Evolutionary conservation across 1,140 invertebrate genomes (phyloP).

Genomic region (Zaprionus ghesquierei): DNA sequence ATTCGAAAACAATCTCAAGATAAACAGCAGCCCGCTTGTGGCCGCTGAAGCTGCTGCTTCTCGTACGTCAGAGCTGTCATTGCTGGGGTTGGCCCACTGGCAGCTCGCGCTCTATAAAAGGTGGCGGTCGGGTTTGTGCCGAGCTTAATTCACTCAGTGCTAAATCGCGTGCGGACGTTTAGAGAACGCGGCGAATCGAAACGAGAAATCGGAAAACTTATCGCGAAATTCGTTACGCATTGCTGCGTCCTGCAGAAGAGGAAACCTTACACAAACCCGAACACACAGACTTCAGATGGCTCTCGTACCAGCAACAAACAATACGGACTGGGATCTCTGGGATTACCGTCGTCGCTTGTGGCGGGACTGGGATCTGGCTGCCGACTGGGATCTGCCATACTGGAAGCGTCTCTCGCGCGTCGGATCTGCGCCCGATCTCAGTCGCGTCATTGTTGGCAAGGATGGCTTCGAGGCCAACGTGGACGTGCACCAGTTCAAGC

Average conservation of each 20-base stretch:
- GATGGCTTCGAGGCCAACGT: constrained; percentile 86
- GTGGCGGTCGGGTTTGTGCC: constrained; percentile 41
- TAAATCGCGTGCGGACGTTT: constrained; percentile 75
- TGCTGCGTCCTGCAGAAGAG: constrained; percentile 59
- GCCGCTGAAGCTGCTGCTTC: background rate
- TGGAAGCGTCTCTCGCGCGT: constrained; percentile 77
- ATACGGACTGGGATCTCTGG: constrained; percentile 80
- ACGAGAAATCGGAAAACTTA: constrained; percentile 41
- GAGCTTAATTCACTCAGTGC: constrained; percentile 79
- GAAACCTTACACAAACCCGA: background rate
- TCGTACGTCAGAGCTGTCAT: constrained; percentile 63
- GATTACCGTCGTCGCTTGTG: constrained; percentile 78
- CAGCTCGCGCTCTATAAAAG: constrained; percentile 69
- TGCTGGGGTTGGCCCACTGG: constrained; percentile 53
- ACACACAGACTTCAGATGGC: constrained; percentile 54
- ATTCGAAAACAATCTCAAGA: constrained; percentile 49
- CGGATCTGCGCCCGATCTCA: constrained; percentile 75
- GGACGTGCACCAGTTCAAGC: constrained; percentile 89
- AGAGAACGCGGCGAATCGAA: constrained; percentile 59
- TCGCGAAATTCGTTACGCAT: constrained; percentile 34
- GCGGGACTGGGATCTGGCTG: constrained; percentile 77
- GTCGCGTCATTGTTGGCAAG: constrained; percentile 83
- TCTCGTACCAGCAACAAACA: constrained; percentile 69
- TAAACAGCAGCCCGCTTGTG: constrained; percentile 52
- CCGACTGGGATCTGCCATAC: constrained; percentile 76